Percentiles rank a stretch among this genome's conserved stretches.
These are phyloP conservation scores for Lacerta bilineata DNA, from an alignment of 2,797 vertebrate genomes.

Conservation along the genomic window DNA sequence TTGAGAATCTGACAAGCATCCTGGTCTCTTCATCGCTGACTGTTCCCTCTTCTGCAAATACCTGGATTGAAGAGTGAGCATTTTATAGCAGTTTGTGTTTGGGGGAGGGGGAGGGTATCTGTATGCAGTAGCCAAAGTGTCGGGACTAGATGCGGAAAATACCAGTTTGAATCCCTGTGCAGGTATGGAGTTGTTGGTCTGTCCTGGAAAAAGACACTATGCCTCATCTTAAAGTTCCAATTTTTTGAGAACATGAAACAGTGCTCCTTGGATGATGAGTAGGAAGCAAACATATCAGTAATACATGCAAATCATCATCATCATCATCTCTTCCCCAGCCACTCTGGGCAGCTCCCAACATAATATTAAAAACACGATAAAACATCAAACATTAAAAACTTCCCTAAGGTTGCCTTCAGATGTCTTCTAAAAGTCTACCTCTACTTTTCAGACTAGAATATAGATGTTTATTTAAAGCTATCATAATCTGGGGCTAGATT, in stretches of 20 bases:
- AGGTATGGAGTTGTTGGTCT: not conserved
- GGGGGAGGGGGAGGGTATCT: not conserved
- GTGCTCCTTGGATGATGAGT: not conserved
- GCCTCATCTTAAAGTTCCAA: not conserved
- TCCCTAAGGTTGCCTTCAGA: no score
- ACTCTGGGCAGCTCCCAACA: no score
- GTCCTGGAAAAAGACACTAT: no score
- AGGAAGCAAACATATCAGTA: not conserved
- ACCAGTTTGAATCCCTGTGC: not conserved
- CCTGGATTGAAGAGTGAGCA: no score
- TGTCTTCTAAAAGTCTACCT: constrained; percentile 2
- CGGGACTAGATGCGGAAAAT: not conserved
- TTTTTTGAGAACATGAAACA: not conserved
- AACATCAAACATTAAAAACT: not conserved
- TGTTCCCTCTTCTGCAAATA: not conserved
- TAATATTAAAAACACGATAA: not conserved
- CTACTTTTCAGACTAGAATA: constrained; percentile 37
- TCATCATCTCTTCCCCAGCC: no score
- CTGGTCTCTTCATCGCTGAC: no score
- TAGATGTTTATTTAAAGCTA: constrained; percentile 63
- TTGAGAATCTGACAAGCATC: not conserved
- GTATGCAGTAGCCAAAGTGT: not conserved
- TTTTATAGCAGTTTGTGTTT: not conserved
- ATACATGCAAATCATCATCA: no score
- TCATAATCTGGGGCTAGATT: constrained; percentile 59